phyloP scores from a whole-genome alignment of 2,888 invertebrate genomes.

The Lottia scabra region DNA sequence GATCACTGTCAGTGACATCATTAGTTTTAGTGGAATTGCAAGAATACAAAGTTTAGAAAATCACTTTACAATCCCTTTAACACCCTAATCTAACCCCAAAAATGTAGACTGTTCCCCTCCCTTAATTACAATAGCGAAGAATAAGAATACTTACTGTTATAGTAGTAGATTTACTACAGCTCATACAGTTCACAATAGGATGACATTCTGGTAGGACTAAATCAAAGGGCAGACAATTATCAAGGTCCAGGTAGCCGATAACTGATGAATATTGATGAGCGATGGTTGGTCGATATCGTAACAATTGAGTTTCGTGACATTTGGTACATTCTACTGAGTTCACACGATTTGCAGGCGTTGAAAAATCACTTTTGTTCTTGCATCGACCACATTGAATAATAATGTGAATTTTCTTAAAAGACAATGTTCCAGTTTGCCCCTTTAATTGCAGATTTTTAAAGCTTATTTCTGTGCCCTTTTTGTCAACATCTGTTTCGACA shows the following conservation, averaged over 20 bases:
- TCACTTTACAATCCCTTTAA: no score
- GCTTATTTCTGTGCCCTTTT: slow-evolving; percentile 64
- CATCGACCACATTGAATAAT: slow-evolving; percentile 63
- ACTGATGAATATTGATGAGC: slow-evolving; percentile 63
- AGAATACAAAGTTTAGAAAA: no score
- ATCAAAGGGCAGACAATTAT: slow-evolving; percentile 66
- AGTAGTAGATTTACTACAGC: slow-evolving; percentile 63
- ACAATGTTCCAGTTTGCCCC: slow-evolving; percentile 60
- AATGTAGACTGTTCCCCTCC: no score
- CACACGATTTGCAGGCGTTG: slow-evolving; percentile 48
- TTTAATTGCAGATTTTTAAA: slow-evolving; percentile 60
- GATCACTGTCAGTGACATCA: no score
- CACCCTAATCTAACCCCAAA: no score
- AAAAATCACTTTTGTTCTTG: slow-evolving; percentile 56
- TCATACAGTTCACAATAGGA: slow-evolving; percentile 64
- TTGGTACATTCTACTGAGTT: slow-evolving; percentile 58
- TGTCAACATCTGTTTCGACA: slow-evolving; percentile 31
- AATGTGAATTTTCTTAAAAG: slow-evolving; percentile 53
- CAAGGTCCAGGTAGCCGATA: slow-evolving; percentile 67
- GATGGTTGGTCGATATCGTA: slow-evolving; percentile 59
- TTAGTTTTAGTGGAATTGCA: no score
- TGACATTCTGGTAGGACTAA: slow-evolving; percentile 64
- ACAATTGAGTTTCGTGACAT: slow-evolving; percentile 57
- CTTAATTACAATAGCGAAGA: background rate
- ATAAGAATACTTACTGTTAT: slow-evolving; percentile 53